Base-by-base conservation (phyloP, 2,113 vertebrate genomes). In the Semnopithecus entellus region DNA sequence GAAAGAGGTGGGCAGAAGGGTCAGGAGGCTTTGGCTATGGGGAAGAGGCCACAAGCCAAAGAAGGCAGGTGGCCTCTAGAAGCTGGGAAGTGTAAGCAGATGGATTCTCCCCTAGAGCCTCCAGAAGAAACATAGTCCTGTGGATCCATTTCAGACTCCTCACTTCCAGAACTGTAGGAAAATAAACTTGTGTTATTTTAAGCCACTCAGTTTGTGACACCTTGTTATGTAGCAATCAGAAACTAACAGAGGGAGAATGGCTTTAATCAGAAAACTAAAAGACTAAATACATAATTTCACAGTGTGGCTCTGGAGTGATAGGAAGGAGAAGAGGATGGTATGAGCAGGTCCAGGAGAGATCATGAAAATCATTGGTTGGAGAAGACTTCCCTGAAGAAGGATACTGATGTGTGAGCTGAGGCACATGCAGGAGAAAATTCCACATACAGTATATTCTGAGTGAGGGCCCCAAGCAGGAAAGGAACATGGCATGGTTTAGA, bases 401-500 rank as follows among this genome's bases (percentile, higher is more conserved):
- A 38, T 11, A 0, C 18, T 3, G 20, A 52, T 0, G 5, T 25
- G 30, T 52, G 25, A n/a, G 40, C 17, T 8, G 22, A 9, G 7
- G 1, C 40, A 0, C 0, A 0, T 5, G 1, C 61, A 17, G 23
- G n/a, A 55, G 68, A 52, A 55, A 43, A 66, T 59, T 45, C 48
- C 70, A 38, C 0, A 0, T 16, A 0, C 1, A 18, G 5, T 5
- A 0, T 23, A 1, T 27, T 78, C 35, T 81, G 5, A 82, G 12
- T 73, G 43, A 59, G 12, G 55, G 11, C 14, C 52, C n/a, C 2
- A 57, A 25, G 9, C 16, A 13, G 6, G 30, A 45, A 68, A 72
- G 50, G 72, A n/a, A 3, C 6, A 2, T 14, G 43, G 68, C 14
- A 30, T 45, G 4, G 43, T 12, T 38, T 2, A 48, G 57, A 35